These are phyloP conservation scores for Strix aluco DNA, from an alignment of 2,113 vertebrate genomes.

Conservation along the genomic window DNA sequence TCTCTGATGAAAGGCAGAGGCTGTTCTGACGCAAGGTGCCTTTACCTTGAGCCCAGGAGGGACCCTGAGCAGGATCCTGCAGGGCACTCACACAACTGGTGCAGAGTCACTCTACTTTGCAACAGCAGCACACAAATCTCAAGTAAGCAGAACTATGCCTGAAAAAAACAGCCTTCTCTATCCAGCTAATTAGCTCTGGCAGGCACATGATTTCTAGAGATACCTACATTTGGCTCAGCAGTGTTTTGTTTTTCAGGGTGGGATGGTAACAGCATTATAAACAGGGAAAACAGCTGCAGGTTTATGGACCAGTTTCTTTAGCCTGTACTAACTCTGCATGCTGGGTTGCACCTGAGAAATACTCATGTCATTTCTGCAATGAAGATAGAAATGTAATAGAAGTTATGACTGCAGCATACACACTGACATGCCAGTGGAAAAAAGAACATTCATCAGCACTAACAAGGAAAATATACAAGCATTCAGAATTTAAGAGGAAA, in stretches of 20 bases:
- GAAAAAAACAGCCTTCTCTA: neutral
- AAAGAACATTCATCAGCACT: neutral
- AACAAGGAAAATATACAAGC: neutral
- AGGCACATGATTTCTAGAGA: neutral
- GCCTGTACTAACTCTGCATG: neutral
- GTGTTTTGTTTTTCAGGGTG: neutral
- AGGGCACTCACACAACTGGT: neutral
- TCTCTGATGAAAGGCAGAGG: neutral
- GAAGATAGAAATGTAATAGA: neutral
- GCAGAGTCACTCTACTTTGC: neutral
- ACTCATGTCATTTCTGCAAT: neutral
- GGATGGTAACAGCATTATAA: conserved; percentile 20
- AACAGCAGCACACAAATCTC: neutral
- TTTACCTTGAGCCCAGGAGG: fast-evolving
- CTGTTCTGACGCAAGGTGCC: neutral
- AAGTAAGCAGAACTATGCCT: neutral
- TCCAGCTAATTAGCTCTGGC: neutral
- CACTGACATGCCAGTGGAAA: neutral
- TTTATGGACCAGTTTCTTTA: conserved; percentile 21
- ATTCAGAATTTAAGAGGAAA: conserved; percentile 16
- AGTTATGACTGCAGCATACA: neutral
- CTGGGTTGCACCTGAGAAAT: neutral
- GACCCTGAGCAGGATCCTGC: neutral
- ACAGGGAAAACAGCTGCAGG: conserved; percentile 20
- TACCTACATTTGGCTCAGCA: neutral